A percentile compares a stretch with the other conserved stretches of the same genome.
phyloP scores from a whole-genome alignment of 2,797 vertebrate genomes.

The Scolopax bukidnonensis region DNA sequence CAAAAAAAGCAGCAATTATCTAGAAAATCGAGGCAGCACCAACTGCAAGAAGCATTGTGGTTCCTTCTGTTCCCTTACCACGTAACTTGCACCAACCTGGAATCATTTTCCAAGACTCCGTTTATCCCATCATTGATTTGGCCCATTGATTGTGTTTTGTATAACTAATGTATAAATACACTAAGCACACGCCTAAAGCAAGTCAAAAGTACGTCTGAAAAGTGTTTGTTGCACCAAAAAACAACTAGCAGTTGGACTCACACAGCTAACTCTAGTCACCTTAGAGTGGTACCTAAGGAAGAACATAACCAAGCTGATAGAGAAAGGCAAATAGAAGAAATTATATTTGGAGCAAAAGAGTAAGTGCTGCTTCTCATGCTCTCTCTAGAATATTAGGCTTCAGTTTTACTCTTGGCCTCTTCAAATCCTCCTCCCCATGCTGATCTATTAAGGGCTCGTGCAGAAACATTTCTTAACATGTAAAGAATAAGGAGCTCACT shows the following conservation, averaged over 20 bases:
- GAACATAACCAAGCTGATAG: neutral
- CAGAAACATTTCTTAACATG: neutral
- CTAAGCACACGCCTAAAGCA: neutral
- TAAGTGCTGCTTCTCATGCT: neutral
- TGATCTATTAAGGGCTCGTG: neutral
- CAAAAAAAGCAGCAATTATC: neutral
- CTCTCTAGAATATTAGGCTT: neutral
- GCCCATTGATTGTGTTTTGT: neutral
- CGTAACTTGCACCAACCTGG: neutral
- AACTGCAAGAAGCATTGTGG: neutral
- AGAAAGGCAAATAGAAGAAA: neutral
- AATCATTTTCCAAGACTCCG: neutral
- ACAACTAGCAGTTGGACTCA: neutral
- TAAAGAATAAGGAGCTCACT: neutral
- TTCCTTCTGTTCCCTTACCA: neutral
- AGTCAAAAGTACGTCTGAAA: neutral
- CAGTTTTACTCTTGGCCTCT: neutral
- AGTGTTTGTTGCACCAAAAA: neutral
- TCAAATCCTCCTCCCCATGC: neutral
- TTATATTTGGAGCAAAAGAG: neutral
- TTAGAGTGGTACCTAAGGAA: neutral
- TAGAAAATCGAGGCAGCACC: neutral
- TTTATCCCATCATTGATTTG: neutral
- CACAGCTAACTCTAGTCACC: neutral
- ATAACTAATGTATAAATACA: neutral